These are phyloP conservation scores for Ammodytes dubius DNA, from an alignment of 2,113 vertebrate species.

Conservation along the genomic window DNA sequence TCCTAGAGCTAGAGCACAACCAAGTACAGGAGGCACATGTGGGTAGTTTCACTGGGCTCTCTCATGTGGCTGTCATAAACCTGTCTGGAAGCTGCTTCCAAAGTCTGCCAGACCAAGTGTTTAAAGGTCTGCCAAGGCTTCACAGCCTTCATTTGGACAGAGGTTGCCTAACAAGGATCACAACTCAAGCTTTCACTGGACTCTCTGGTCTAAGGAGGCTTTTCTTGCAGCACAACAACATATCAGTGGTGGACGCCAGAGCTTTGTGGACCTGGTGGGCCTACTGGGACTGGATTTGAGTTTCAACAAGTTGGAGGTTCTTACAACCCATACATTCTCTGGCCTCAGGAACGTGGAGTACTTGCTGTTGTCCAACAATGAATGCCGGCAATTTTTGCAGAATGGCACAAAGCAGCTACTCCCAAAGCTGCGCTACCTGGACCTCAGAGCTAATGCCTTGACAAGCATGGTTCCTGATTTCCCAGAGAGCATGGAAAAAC, in stretches of 20 bases:
- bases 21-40: slow-evolving; percentile 89
- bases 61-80: slow-evolving; percentile 92
- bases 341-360: slow-evolving; percentile 93
- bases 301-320: slow-evolving; percentile 87
- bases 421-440: slow-evolving; percentile 89
- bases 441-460: slow-evolving; percentile 88
- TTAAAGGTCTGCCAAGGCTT: slow-evolving; percentile 89
- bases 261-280: slow-evolving; percentile 88
- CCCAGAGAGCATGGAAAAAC: slow-evolving; percentile 86
- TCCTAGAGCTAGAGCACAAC: slow-evolving; percentile 92
- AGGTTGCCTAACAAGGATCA: slow-evolving; percentile 89
- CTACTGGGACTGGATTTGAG: slow-evolving; percentile 93
- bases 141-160: slow-evolving; percentile 96
- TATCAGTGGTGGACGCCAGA: slow-evolving; percentile 85
- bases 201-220: slow-evolving; percentile 91
- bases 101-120: slow-evolving; percentile 87
- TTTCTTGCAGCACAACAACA: slow-evolving; percentile 90
- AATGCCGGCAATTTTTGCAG: slow-evolving; percentile 82
- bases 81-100: slow-evolving; percentile 92
- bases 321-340: slow-evolving; percentile 84
- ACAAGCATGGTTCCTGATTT: slow-evolving; percentile 82
- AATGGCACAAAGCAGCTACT: slow-evolving; percentile 82
- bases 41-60: slow-evolving; percentile 89
- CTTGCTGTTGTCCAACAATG: slow-evolving; percentile 91
- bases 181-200: slow-evolving; percentile 85